Evolutionary conservation across 1,140 invertebrate genomes (phyloP).

Genomic region (Kradibia gibbosae): DNA sequence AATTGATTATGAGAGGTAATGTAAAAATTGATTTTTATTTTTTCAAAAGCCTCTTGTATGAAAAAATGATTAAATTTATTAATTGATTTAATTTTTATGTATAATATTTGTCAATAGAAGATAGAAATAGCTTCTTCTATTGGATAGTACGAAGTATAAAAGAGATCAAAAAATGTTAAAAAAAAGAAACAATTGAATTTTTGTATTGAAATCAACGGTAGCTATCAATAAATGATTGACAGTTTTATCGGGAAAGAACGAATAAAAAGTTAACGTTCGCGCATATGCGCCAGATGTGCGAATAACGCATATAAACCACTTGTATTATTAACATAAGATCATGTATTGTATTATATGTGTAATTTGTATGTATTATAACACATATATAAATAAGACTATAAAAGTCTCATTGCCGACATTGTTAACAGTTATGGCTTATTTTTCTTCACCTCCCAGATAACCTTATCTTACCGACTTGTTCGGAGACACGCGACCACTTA

Average conservation of each 20-base stretch:
- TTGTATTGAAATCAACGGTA: not conserved
- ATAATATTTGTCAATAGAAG: not conserved
- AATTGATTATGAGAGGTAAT: too few species aligned
- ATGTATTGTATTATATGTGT: too few species aligned
- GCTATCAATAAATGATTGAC: not conserved
- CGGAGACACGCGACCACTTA: not conserved
- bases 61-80: not conserved
- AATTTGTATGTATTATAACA: too few species aligned
- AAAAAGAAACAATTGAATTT: not conserved
- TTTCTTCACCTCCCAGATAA: constrained; percentile 35
- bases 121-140: not conserved
- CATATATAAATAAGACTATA: too few species aligned
- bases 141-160: not conserved
- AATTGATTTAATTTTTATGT: not conserved
- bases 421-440: constrained; percentile 36
- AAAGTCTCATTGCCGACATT: not conserved
- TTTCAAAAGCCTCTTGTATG: not conserved
- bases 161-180: not conserved
- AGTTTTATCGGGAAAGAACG: not conserved
- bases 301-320: not conserved
- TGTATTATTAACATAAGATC: constrained; percentile 30
- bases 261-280: constrained; percentile 1
- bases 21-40: not conserved
- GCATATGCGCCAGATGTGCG: not conserved
- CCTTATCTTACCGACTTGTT: constrained; percentile 21